Conservation (phyloP, 2,797 vertebrate genomes). For the Lepilemur ruficaudatus region DNA sequence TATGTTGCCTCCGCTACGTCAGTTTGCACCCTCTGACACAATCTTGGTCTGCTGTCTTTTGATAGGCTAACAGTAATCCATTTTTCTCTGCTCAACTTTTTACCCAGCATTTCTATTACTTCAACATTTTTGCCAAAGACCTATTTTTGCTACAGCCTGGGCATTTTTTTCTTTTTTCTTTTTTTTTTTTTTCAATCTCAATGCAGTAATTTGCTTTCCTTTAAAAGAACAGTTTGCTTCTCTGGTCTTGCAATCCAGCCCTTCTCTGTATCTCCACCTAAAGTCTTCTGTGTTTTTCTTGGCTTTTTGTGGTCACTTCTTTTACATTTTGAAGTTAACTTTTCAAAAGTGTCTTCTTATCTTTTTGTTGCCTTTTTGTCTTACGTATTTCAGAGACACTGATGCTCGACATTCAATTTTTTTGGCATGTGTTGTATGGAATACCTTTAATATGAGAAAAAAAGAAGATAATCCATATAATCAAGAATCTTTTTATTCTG, state of each 20-base stretch:
- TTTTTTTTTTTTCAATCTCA: constrained; percentile 63
- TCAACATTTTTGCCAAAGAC: constrained; percentile 78
- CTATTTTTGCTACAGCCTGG: constrained; percentile 67
- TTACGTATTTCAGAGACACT: constrained; percentile 81
- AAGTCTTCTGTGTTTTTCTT: constrained; percentile 72
- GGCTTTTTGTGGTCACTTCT: constrained; percentile 53
- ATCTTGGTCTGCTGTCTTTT: constrained; percentile 83
- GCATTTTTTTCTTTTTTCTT: constrained; percentile 55
- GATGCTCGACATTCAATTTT: constrained; percentile 83
- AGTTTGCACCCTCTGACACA: constrained; percentile 82
- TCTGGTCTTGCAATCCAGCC: constrained; percentile 52
- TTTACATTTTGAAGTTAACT: constrained; percentile 69
- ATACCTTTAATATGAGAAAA: constrained; percentile 84
- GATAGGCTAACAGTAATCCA: constrained; percentile 78
- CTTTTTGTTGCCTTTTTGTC: constrained; percentile 75
- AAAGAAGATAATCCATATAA: constrained; percentile 84
- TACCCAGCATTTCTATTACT: constrained; percentile 58
- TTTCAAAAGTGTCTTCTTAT: constrained; percentile 61
- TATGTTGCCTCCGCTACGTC: constrained; percentile 92
- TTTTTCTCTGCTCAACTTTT: constrained; percentile 80
- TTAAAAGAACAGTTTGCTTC: constrained; percentile 65
- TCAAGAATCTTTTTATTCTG: constrained; percentile 87
- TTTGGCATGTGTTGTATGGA: constrained; percentile 80
- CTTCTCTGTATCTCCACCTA: constrained; percentile 63
- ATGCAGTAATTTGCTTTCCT: constrained; percentile 61